Base-by-base conservation (phyloP, 2,797 vertebrate genomes). In the Neoniphon sammara region DNA sequence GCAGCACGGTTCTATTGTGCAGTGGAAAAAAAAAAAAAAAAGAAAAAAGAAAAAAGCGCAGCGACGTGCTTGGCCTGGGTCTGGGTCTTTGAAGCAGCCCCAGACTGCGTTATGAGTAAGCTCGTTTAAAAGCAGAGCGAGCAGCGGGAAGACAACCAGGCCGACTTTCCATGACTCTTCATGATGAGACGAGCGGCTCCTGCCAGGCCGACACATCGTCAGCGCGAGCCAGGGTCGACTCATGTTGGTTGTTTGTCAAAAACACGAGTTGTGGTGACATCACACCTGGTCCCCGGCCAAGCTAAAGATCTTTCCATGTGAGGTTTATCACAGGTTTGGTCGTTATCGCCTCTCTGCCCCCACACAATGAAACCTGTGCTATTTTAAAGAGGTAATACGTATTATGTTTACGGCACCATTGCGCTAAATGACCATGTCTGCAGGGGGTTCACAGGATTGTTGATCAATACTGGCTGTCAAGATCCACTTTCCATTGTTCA, bases 101-200 rank as follows among this genome's bases (percentile, higher is more conserved):
- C 67, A 75, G 64, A 70, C 69, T 42, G 71, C 57, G 70, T 65
- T 66, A 42, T 76, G 73, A 80, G 52, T 68, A n/a, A 56, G 77
- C 66, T 52, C 60, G n/a, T 78, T 73, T 69, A 63, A 75, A 7
- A 75, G 71, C 56, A 76, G 67, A 67, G 53, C 62, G 34, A 46
- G 65, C 20, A 71, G 73, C 66, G 66, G 77, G 66, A 78, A 77
- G 50, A 83, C 57, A 59, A 59, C 34, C 14, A 59, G 62, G 42
- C 62, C 82, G 55, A 73, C 81, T 87, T 78, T 88, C 85, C 83
- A 77, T 85, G 75, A 75, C 78, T 84, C 73, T 20, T 55, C 30
- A 1, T 10, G 69, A 80, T 67, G 76, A 75, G 58, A 63, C 20
- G 44, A 68, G 56, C 8, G 23, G 58, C 60, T 70, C 63, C 52